A percentile compares a stretch with the other conserved stretches of the same genome.
Conservation (phyloP, 1,140 invertebrate species). For the Campodea augens region DNA sequence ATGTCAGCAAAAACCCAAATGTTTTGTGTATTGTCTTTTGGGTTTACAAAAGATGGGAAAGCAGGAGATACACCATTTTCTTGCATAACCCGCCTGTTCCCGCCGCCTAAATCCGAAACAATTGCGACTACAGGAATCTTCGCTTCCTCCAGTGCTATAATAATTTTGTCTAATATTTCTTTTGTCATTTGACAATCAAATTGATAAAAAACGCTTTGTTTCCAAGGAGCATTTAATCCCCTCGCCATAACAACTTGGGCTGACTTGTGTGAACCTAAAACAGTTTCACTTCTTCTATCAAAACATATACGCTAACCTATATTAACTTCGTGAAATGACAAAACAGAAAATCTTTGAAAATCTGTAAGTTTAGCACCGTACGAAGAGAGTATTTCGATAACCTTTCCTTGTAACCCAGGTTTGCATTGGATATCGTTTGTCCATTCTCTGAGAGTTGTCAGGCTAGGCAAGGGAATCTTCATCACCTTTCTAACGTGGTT, state of each 20-base stretch:
- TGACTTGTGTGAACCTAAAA: conserved; percentile 4
- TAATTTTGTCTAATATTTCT: conserved; percentile 4
- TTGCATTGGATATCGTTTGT: conserved; percentile 6
- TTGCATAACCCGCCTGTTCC: too few relatives aligned
- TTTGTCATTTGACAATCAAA: too few relatives aligned
- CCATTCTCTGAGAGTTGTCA: conserved; percentile 5
- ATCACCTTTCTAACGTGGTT: too few relatives aligned
- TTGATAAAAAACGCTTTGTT: conserved; percentile 8
- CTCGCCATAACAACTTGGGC: conserved; percentile 6
- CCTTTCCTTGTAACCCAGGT: too few relatives aligned
- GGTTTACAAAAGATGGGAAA: conserved; percentile 8
- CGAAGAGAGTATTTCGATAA: not conserved
- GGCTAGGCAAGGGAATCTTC: conserved; percentile 5
- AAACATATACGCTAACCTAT: conserved; percentile 3
- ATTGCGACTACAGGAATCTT: conserved; percentile 3
- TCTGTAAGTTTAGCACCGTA: not conserved
- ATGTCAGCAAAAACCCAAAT: conserved; percentile 13
- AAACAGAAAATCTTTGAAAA: conserved; percentile 1
- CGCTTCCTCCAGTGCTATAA: not conserved
- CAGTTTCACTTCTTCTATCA: not conserved
- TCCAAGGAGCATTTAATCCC: conserved; percentile 4
- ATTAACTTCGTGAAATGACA: conserved; percentile 10
- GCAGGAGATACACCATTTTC: not conserved
- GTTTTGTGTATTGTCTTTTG: conserved; percentile 4
- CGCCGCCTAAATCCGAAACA: conserved; percentile 5